phyloP scores from a whole-genome alignment of 2,113 vertebrate genomes.

The Lasiurus borealis region DNA sequence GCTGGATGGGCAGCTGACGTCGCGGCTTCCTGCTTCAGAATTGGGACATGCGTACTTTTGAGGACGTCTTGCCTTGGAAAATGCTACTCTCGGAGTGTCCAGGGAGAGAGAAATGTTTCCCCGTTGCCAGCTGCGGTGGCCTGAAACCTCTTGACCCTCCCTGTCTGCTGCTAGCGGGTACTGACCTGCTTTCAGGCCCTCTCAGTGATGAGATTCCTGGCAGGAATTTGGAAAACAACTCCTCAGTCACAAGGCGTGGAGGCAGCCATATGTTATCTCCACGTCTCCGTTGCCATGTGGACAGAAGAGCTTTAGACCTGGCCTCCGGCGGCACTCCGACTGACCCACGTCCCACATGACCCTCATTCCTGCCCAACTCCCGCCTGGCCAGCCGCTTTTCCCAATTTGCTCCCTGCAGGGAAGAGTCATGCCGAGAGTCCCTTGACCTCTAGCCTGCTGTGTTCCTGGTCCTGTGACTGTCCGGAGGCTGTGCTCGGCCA shows the following conservation, averaged over 20 bases:
- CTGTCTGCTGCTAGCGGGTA: slow-evolving; percentile 60
- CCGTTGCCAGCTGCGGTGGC: slow-evolving; percentile 31
- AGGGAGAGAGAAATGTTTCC: slow-evolving; percentile 40
- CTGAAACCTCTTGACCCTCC: slow-evolving; percentile 54
- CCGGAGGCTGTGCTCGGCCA: neutral
- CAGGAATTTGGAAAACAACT: slow-evolving; percentile 76
- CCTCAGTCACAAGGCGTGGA: slow-evolving; percentile 49
- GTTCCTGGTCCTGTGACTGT: neutral
- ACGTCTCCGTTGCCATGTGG: neutral
- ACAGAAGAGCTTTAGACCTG: neutral
- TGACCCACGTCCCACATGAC: fast-evolving
- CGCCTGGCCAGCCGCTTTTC: neutral
- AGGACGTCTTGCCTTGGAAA: neutral
- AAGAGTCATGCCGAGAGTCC: neutral
- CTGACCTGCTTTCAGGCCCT: slow-evolving; percentile 67
- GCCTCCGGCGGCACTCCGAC: neutral
- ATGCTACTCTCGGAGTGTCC: neutral
- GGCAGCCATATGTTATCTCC: slow-evolving; percentile 4
- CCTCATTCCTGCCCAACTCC: neutral
- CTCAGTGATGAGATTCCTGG: slow-evolving; percentile 72
- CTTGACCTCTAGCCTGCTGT: neutral
- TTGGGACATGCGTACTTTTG: neutral
- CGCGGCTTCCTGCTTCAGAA: neutral
- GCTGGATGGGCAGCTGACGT: neutral
- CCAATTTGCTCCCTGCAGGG: neutral